Evolutionary conservation across 2,797 vertebrate genomes (phyloP).

Genomic region (Orientallactaga sibirica): DNA sequence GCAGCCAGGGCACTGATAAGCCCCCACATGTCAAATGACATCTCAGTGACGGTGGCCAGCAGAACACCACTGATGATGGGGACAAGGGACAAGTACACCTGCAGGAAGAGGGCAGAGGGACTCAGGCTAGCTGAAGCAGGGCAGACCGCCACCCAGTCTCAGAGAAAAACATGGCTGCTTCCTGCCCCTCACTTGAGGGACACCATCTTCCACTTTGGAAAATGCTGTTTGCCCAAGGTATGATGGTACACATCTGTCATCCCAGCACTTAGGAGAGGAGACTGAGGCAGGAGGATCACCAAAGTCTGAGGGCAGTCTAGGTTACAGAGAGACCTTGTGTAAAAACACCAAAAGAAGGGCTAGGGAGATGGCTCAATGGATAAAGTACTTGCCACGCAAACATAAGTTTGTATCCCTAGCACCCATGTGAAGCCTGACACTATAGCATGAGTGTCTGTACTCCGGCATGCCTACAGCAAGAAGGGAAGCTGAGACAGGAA

Average conservation of each 20-base stretch:
- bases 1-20: constrained; percentile 97
- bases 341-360: too few species aligned
- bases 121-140: not conserved
- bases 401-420: too few species aligned
- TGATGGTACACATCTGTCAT: not conserved
- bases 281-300: not conserved
- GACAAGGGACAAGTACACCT: constrained; percentile 98
- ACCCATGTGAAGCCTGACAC: too few species aligned
- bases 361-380: too few species aligned
- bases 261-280: not conserved
- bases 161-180: not conserved
- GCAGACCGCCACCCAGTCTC: not conserved
- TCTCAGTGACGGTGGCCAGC: constrained; percentile 95
- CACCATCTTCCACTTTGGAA: not conserved
- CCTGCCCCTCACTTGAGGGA: not conserved
- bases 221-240: not conserved
- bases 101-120: not conserved
- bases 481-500: too few species aligned
- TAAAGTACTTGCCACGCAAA: too few species aligned
- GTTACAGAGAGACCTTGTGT: not conserved
- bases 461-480: too few species aligned
- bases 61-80: constrained; percentile 98
- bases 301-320: not conserved
- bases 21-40: constrained; percentile 97
- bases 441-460: too few species aligned